Percentiles rank a stretch among this genome's conserved stretches.
Conservation (phyloP, 2,888 invertebrate genomes). For the Drosophila helvetica region DNA sequence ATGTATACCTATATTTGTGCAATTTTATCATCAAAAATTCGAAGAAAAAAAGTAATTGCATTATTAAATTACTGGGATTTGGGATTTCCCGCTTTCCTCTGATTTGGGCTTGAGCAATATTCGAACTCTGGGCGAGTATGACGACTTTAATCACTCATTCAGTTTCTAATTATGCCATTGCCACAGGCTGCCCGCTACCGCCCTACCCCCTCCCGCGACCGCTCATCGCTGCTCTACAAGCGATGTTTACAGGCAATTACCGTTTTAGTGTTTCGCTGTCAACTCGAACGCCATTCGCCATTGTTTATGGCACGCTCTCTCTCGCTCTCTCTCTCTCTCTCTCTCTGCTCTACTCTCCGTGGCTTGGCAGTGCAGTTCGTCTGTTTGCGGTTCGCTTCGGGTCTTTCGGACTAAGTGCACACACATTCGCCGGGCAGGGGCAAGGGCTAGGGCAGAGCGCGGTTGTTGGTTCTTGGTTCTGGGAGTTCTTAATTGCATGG, state of each 20-base stretch:
- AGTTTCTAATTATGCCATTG: constrained; percentile 41
- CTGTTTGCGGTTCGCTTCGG: neutral
- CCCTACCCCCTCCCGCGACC: neutral
- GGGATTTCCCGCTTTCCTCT: neutral
- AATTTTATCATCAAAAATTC: too few relatives aligned
- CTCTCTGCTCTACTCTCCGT: neutral
- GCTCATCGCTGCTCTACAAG: constrained; percentile 28
- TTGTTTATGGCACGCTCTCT: constrained; percentile 63
- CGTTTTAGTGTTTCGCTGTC: constrained; percentile 70
- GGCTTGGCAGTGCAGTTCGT: constrained; percentile 6
- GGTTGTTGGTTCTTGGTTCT: constrained; percentile 34
- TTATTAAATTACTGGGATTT: neutral
- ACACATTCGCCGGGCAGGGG: neutral
- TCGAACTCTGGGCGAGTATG: neutral
- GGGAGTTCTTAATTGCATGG: constrained; percentile 66
- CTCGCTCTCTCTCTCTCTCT: constrained; percentile 1
- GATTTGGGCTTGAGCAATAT: neutral
- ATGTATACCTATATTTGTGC: too few relatives aligned
- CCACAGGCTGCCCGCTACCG: constrained; percentile 9
- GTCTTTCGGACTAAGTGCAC: neutral
- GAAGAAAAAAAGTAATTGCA: too few relatives aligned
- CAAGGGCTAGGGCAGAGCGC: neutral
- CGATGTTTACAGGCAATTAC: constrained; percentile 75
- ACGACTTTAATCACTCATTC: constrained; percentile 20
- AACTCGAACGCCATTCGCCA: constrained; percentile 65